Base-by-base conservation (phyloP, 2,113 vertebrate genomes). In the Charadrius vociferus region DNA sequence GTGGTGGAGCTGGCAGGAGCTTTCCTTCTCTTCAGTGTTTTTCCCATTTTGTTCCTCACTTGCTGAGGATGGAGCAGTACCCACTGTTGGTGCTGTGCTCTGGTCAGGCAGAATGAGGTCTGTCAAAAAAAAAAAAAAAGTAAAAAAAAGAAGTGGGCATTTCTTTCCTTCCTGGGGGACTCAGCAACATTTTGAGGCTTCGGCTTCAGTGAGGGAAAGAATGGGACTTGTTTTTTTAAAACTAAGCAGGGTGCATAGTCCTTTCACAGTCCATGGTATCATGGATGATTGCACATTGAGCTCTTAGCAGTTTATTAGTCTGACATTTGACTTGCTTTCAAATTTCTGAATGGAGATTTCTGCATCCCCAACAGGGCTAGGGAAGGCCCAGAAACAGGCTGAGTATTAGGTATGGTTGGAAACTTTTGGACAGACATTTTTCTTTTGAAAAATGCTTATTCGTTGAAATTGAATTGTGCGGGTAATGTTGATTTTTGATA, bases 121-220 rank as follows among this genome's bases (percentile, higher is more conserved):
- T 66, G 39, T 22, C 4, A 30, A 47, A 50, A 24, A 41, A 34
- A 41, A 45, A 47, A 16, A 17, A 21, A 41, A 7, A 29, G 3
- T 7, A 12, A 29, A 63, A 41, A 29, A 18, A 3, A 5, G 1
- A 0, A 12, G 7, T 4, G 21, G 14, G 4, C 10, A 41, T 45
- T 81, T 68, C 12, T 62, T 81, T 90, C 27, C 15, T 72, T 65
- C 11, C 19, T 39, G 41, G 1, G 5, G 12, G 9, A 1, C 14
- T 87, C 1, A 1, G 52, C 30, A 82, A 32, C 4, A 9, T 62
- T 85, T 70, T 81, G 50, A 63, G 21, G 56, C 41, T 58, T 70
- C 24, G n/a, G 27, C 73, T 89, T 92, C 61, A 55, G n/a, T 12
- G 20, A 15, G 53, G 8, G 16, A 62, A 23, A 66, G 61, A 74